phyloP scores from a whole-genome alignment of 2,797 vertebrate genomes.

The Urocyon cinereoargenteus region DNA sequence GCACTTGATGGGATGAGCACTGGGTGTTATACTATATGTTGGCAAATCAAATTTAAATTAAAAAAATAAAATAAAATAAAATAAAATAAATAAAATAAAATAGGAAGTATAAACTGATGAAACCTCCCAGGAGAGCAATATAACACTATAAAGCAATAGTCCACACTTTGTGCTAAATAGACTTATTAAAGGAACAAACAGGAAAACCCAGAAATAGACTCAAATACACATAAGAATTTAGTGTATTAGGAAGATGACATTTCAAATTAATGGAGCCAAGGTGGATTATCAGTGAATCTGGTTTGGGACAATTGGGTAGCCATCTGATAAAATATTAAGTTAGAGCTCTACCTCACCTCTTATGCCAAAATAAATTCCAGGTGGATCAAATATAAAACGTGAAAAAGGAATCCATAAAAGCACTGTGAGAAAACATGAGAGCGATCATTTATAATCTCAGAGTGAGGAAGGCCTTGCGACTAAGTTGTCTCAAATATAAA shows the following conservation, averaged over 20 bases:
- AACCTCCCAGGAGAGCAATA: background rate
- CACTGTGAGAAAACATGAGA: background rate
- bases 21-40: too few relatives aligned
- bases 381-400: conserved; percentile 34
- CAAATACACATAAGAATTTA: conserved; percentile 35
- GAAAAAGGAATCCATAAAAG: conserved; percentile 47
- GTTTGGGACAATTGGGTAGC: background rate
- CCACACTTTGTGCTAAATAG: background rate
- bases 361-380: conserved; percentile 71
- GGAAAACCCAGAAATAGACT: conserved; percentile 32
- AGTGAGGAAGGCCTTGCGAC: background rate
- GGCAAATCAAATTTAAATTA: too few relatives aligned
- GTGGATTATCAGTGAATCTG: background rate
- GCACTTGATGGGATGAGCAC: too few relatives aligned
- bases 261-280: conserved; percentile 68
- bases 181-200: background rate
- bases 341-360: background rate
- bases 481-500: conserved; percentile 57
- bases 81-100: too few relatives aligned
- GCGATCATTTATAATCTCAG: conserved; percentile 30
- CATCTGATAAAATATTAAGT: conserved; percentile 66
- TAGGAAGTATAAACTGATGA: background rate
- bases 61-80: too few relatives aligned
- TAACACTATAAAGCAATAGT: background rate
- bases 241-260: conserved; percentile 45